Conservation (phyloP, 2,113 vertebrate species). For the Tetrao urogallus region DNA sequence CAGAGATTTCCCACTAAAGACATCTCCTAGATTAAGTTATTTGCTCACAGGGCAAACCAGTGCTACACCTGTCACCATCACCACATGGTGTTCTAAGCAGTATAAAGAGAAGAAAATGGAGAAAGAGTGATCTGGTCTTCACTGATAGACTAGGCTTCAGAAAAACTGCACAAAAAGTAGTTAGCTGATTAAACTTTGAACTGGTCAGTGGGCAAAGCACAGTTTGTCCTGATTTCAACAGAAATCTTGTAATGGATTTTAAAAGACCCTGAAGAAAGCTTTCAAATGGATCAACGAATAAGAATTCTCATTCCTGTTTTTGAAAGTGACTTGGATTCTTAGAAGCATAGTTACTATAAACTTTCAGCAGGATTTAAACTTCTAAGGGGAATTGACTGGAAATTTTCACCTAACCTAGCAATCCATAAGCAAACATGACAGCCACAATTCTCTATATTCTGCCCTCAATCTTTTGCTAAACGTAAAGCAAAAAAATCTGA, state of each 20-base stretch:
- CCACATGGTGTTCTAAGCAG: constrained; percentile 3
- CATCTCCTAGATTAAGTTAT: background rate
- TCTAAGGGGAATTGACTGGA: background rate
- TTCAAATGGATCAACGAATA: background rate
- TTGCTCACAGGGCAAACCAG: constrained; percentile 10
- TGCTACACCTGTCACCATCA: background rate
- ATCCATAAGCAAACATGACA: background rate
- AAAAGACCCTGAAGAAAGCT: background rate
- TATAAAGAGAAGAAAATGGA: background rate
- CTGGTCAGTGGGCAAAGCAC: background rate
- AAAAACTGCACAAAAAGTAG: background rate
- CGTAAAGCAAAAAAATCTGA: background rate
- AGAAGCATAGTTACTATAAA: background rate
- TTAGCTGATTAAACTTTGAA: constrained; percentile 5
- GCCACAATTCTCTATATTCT: background rate
- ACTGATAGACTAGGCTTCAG: background rate
- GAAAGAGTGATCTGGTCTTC: background rate
- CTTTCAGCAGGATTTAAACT: background rate
- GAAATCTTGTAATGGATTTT: background rate
- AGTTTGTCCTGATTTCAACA: background rate
- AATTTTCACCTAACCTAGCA: background rate
- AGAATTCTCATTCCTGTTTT: background rate
- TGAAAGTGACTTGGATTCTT: background rate
- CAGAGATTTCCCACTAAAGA: background rate
- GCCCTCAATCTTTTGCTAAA: background rate